Evolutionary conservation across 2,113 vertebrate genomes (phyloP).

Genomic region (Catharus fuscescens): DNA sequence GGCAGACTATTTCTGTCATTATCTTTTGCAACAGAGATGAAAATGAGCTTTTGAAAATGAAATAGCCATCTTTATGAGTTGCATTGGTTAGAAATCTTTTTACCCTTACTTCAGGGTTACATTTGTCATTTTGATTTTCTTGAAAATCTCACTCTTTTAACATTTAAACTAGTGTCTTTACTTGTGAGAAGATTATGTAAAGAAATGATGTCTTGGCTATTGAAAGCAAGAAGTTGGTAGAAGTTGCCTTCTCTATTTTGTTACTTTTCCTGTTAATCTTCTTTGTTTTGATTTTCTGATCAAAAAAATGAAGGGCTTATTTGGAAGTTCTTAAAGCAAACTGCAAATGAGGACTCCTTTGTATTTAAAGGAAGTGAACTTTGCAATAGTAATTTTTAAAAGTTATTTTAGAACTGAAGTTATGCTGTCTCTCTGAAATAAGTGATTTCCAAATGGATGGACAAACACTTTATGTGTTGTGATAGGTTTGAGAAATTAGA

Average conservation of each 20-base stretch:
- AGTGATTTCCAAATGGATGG: neutral
- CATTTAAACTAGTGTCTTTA: neutral
- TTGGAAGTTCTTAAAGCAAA: neutral
- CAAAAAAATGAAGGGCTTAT: neutral
- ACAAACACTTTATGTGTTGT: neutral
- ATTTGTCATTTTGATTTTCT: neutral
- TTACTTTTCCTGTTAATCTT: neutral
- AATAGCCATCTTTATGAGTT: neutral
- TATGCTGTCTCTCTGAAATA: neutral
- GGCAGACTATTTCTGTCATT: neutral
- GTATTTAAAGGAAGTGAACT: neutral
- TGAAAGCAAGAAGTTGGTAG: neutral
- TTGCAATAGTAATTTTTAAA: neutral
- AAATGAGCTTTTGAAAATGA: neutral
- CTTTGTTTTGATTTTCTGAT: neutral
- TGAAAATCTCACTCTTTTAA: neutral
- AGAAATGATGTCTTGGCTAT: neutral
- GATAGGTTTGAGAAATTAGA: neutral
- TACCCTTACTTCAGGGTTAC: neutral
- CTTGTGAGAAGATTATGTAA: neutral
- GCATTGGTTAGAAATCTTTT: neutral
- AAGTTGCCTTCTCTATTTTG: neutral
- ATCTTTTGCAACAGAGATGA: neutral
- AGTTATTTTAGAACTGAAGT: neutral
- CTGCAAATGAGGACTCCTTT: neutral